A percentile compares a stretch with the other conserved stretches of the same genome.
phyloP scores from a whole-genome alignment of 2,113 vertebrate species.

The Embiotoca jacksoni region DNA sequence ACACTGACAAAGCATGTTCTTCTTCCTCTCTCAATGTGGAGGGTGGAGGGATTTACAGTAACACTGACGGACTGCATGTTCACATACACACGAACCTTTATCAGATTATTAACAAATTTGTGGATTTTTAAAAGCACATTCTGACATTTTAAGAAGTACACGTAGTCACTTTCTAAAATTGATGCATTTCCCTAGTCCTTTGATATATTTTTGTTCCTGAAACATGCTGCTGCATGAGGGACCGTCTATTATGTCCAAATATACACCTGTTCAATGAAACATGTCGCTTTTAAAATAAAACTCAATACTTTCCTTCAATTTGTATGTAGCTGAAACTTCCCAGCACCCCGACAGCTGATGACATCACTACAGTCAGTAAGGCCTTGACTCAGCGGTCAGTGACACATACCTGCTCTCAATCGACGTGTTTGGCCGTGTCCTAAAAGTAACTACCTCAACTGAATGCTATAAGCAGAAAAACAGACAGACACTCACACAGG shows the following conservation, averaged over 20 bases:
- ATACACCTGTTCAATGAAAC: no score
- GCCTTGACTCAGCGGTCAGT: conserved; percentile 49
- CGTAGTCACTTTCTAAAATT: neutral
- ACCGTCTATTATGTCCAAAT: no score
- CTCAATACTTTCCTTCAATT: no score
- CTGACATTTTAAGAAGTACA: neutral
- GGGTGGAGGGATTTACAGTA: neutral
- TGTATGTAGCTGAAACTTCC: neutral
- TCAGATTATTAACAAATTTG: neutral
- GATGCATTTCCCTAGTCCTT: no score
- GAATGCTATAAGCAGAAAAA: conserved; percentile 19
- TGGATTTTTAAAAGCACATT: neutral
- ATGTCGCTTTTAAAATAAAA: no score
- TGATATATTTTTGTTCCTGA: no score
- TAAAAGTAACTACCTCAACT: conserved; percentile 71
- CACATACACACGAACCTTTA: neutral
- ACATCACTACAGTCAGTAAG: conserved; percentile 3
- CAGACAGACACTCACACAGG: conserved; percentile 11
- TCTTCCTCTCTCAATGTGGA: conserved; percentile 19
- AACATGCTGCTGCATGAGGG: no score
- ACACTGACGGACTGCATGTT: conserved; percentile 6
- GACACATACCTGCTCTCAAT: conserved; percentile 51
- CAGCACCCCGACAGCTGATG: neutral
- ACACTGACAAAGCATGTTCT: conserved; percentile 33
- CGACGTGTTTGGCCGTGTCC: conserved; percentile 55